phyloP scores from a whole-genome alignment of 2,888 invertebrate species.

The Apomyelois bistriatella region DNA sequence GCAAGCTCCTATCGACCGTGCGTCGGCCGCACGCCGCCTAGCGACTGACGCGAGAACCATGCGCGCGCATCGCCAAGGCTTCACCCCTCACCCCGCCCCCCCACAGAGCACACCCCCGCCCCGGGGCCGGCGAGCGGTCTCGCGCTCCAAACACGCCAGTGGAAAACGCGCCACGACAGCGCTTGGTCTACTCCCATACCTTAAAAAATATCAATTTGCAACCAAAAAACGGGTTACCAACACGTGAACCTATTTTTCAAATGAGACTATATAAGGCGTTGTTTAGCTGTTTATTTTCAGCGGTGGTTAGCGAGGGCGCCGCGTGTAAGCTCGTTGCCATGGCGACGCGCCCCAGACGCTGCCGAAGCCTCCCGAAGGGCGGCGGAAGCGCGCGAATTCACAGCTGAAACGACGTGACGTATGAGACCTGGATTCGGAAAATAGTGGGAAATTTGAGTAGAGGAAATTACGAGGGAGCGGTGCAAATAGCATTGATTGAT shows the following conservation, averaged over 20 bases:
- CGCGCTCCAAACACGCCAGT: slow-evolving; percentile 22
- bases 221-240: not conserved
- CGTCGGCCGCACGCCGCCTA: slow-evolving; percentile 68
- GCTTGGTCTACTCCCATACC: slow-evolving; percentile 6
- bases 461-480: not conserved
- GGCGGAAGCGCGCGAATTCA: slow-evolving; percentile 42
- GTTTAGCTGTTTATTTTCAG: slow-evolving; percentile 70
- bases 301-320: slow-evolving; percentile 52
- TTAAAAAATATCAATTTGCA: too few relatives aligned
- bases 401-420: slow-evolving; percentile 24
- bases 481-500: too few relatives aligned
- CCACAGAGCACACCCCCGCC: slow-evolving; percentile 23
- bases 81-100: slow-evolving; percentile 32
- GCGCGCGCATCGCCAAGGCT: slow-evolving; percentile 65
- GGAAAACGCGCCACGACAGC: slow-evolving; percentile 28
- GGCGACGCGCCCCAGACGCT: slow-evolving; percentile 70
- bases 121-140: slow-evolving; percentile 18
- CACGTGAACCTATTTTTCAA: not conserved
- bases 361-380: slow-evolving; percentile 41
- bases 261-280: slow-evolving; percentile 7
- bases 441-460: slow-evolving; percentile 15
- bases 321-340: slow-evolving; percentile 62
- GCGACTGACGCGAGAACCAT: slow-evolving; percentile 64
- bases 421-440: slow-evolving; percentile 27
- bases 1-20: slow-evolving; percentile 71